Evolutionary conservation across 2,797 vertebrate genomes (phyloP).

Genomic region (Etheostoma nigrum): DNA sequence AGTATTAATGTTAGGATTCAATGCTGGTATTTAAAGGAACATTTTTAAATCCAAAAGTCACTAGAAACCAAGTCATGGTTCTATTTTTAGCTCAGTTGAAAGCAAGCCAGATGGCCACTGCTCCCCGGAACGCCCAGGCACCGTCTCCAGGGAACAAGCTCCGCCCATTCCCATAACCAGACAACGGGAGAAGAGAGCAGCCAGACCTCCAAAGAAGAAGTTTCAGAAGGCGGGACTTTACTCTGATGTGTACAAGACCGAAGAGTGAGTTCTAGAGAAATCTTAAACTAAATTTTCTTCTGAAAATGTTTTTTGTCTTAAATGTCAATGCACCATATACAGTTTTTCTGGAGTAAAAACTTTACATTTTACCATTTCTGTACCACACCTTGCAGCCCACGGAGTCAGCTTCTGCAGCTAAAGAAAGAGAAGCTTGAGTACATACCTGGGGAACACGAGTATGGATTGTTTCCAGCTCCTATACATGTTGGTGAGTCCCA

Average conservation of each 20-base stretch:
- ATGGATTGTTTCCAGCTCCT: constrained; percentile 95
- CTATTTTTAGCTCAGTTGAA: constrained; percentile 82
- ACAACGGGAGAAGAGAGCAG: constrained; percentile 93
- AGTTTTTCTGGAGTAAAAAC: background rate
- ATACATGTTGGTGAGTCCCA: constrained; percentile 96
- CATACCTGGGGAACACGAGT: constrained; percentile 95
- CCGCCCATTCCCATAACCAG: constrained; percentile 81
- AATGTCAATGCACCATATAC: background rate
- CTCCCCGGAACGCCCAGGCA: constrained; percentile 82
- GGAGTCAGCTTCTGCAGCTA: constrained; percentile 94
- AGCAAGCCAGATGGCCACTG: constrained; percentile 84
- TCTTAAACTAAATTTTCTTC: background rate
- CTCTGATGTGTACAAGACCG: constrained; percentile 97
- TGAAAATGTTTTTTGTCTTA: constrained; percentile 6
- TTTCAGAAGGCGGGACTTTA: constrained; percentile 99
- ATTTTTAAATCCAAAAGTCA: constrained; percentile 50
- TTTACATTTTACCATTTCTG: constrained; percentile 16
- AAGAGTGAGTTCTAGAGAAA: constrained; percentile 88
- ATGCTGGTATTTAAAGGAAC: constrained; percentile 35
- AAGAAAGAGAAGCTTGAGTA: constrained; percentile 99
- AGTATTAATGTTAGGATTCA: constrained; percentile 28
- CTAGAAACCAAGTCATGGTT: constrained; percentile 62
- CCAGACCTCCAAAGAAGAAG: constrained; percentile 98
- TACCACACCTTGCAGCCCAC: constrained; percentile 83
- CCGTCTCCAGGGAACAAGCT: constrained; percentile 81